Base-by-base conservation (phyloP, 2,113 vertebrate genomes). In the Centropristis striata region DNA sequence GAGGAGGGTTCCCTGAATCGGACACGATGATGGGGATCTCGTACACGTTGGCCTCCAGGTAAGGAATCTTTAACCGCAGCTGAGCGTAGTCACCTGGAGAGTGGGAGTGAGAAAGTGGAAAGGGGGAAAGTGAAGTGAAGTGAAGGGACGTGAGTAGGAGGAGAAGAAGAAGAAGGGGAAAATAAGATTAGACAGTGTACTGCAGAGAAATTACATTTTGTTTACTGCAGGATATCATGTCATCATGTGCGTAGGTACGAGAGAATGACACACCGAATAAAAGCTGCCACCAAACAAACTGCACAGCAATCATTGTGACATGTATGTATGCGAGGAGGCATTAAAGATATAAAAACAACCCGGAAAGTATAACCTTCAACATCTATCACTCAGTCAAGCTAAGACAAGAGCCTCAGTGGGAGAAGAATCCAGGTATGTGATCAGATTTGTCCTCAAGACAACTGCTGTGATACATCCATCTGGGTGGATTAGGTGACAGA, bases 1-100 rank as follows among this genome's bases (percentile, higher is more conserved):
- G 86, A 0, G 98, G 97, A 2, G 98, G 98, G 90, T 99, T 99
- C 36, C 98, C 98, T 0, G 98, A 99, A 94, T 99, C 98, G 0
- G 97, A 98, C 88, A 99, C 96, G 0, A 95, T 94, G 90, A 99
- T 78, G 0, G 98, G 98, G 60, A 99, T 96, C 0, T 97, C 96
- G 0, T 99, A 99, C 80, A 99, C 80, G 0, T 95, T 95, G 0
- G 97, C 95, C 69, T 98, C 97, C 93, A 99, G 95, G 90, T 98
- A 97, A 36, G 96, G 92, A 78, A 98, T 95, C 55, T 95, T 94
- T 59, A 99, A 71, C 74, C 96, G 96, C 44, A 99, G 96, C 93
- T 99, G 97, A 72, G 97, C 97, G 0, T 97, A 97, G 92, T 99
- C 97, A 8, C 98, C 98, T 99, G 88, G 4, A 46, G 53, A 25